Conservation (phyloP, 2,113 vertebrate genomes). For the Oenanthe melanoleuca region DNA sequence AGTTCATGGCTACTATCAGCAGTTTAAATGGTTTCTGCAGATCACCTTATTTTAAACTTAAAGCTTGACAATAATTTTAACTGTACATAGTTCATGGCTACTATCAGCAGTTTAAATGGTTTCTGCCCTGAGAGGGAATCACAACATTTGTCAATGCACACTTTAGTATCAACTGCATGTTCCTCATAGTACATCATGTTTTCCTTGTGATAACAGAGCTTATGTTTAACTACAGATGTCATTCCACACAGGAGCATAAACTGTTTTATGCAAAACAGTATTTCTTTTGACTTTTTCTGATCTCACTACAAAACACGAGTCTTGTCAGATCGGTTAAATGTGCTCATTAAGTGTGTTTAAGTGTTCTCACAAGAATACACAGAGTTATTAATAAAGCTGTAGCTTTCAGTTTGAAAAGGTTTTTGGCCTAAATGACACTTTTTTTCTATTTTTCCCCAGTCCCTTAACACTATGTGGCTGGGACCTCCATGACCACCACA, state of each 20-base stretch:
- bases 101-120: neutral
- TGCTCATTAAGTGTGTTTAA: neutral
- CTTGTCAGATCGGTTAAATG: neutral
- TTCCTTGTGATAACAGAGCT: neutral
- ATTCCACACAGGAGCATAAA: neutral
- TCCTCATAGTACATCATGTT: neutral
- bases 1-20: neutral
- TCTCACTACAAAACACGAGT: neutral
- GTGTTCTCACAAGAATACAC: neutral
- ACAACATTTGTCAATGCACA: neutral
- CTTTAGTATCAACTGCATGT: neutral
- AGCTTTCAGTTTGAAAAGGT: neutral
- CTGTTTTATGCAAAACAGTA: neutral
- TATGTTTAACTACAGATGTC: neutral
- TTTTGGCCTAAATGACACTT: neutral
- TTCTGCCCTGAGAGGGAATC: neutral
- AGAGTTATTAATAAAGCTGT: neutral
- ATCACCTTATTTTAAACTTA: neutral
- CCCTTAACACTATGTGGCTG: neutral
- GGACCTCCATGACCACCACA: neutral
- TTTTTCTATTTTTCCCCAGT: neutral
- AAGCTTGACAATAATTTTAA: neutral
- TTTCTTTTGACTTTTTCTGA: neutral
- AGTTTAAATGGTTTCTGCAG: neutral
- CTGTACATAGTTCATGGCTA: neutral